Base-by-base conservation (phyloP, 2,797 vertebrate species). In the Gambelia wislizenii region DNA sequence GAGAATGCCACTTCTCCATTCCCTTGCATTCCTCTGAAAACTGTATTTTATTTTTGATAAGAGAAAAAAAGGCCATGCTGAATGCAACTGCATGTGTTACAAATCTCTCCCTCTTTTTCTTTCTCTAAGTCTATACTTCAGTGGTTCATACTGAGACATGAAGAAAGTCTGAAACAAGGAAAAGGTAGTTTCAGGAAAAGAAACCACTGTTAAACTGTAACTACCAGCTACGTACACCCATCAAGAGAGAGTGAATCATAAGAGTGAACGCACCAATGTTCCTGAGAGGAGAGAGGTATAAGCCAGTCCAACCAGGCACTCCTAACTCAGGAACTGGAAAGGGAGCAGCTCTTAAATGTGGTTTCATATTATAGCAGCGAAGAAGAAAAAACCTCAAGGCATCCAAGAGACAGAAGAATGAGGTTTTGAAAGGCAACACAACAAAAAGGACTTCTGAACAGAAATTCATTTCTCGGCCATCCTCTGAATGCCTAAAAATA, bases 121-220 rank as follows among this genome's bases (percentile, higher is more conserved):
- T 20, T 59, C 33, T 70, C 2, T 80, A 33, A 78, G 42, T 52
- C 27, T 22, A 18, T 91, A 95, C 87, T 94, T 82, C 92, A 87
- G 85, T 9, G 56, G 90, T 91, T 94, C 92, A 0, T 92, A 94
- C 92, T 92, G 83, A 93, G 92, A 93, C 94, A 91, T 0, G 93
- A 95, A 56, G 44, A 1, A 6, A 0, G 75, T 77, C 76, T 85
- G 80, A 72, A 74, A 20, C 36, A 22, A 25, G 84, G 25, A 10
- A 54, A 67, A 49, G 22, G 2, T 30, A 56, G 20, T 52, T 88
- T 54, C 33, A 25, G 54, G 30, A 75, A 75, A 30, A 47, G 2
- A 75, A 39, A 36, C 30, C 22, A 25, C 76, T 56, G 36, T 6
- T 39, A 5, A 13, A 13, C 74, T 44, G 10, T 20, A 70, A 16